Percentiles rank a stretch among this genome's conserved stretches.
These are phyloP conservation scores for Zaprionus capensis DNA, from an alignment of 1,140 invertebrate genomes.

Conservation along the genomic window DNA sequence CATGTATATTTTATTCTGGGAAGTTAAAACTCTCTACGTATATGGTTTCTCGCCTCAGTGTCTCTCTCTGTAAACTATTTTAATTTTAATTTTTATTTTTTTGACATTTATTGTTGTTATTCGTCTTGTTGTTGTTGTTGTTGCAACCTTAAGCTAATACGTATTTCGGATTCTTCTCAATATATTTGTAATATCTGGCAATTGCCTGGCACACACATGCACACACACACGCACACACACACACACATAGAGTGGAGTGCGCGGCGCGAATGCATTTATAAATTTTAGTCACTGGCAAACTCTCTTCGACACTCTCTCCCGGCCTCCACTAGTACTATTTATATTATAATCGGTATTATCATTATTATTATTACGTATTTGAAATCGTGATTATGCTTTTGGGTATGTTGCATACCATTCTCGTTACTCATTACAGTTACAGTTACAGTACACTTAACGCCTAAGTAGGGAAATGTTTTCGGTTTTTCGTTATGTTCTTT, in stretches of 20 bases:
- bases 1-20: conserved; percentile 68
- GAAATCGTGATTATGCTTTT: conserved; percentile 82
- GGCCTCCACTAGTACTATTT: not conserved
- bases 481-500: conserved; percentile 38
- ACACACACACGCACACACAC: not conserved
- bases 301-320: conserved; percentile 3
- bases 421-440: conserved; percentile 47
- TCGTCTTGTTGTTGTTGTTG: conserved; percentile 51
- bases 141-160: conserved; percentile 80
- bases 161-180: conserved; percentile 67
- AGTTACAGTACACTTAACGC: conserved; percentile 46
- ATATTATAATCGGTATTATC: conserved; percentile 37
- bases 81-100: conserved; percentile 6
- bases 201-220: not conserved
- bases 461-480: conserved; percentile 73
- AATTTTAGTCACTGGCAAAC: conserved; percentile 15
- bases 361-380: conserved; percentile 80
- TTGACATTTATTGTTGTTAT: conserved; percentile 22
- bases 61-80: conserved; percentile 8
- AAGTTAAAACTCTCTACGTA: conserved; percentile 80
- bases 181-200: conserved; percentile 40
- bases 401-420: conserved; percentile 79
- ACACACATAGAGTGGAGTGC: not conserved
- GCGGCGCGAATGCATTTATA: not conserved
- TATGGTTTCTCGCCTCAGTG: conserved; percentile 57